A percentile compares a stretch with the other conserved stretches of the same genome.
Conservation (phyloP, 2,113 vertebrate genomes). For the Plecotus auritus region DNA sequence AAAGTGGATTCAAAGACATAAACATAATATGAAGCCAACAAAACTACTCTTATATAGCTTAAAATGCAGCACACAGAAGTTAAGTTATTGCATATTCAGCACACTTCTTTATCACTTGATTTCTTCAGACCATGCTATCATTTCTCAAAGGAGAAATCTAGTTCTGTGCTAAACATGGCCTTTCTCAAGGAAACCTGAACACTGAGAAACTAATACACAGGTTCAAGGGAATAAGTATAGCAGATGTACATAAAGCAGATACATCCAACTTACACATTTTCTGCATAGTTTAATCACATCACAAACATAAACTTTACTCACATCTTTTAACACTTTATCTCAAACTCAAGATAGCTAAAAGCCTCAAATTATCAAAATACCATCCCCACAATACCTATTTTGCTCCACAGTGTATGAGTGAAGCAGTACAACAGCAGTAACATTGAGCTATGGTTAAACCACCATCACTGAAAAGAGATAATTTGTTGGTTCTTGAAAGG, state of each 20-base stretch:
- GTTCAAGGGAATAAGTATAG: not conserved
- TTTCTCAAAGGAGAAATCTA: slow-evolving; percentile 59
- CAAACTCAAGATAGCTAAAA: slow-evolving; percentile 58
- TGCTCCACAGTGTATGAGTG: slow-evolving; percentile 66
- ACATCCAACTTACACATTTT: slow-evolving; percentile 36
- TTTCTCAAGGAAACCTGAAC: slow-evolving; percentile 46
- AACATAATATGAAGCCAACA: slow-evolving; percentile 56
- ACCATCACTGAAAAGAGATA: not conserved
- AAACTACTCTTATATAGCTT: slow-evolving; percentile 14
- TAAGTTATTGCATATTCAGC: slow-evolving; percentile 79
- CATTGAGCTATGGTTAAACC: slow-evolving; percentile 45
- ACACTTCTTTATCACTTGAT: slow-evolving; percentile 71
- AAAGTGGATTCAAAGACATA: slow-evolving; percentile 59
- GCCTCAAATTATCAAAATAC: slow-evolving; percentile 51
- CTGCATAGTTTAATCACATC: slow-evolving; percentile 58
- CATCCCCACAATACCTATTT: slow-evolving; percentile 36
- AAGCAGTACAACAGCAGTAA: slow-evolving; percentile 57
- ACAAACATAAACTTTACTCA: slow-evolving; percentile 17
- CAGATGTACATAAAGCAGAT: slow-evolving; percentile 25
- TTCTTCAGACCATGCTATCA: slow-evolving; percentile 66
- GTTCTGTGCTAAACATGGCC: slow-evolving; percentile 38
- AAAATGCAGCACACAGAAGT: slow-evolving; percentile 70
- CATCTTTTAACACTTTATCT: slow-evolving; percentile 20
- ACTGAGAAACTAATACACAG: slow-evolving; percentile 7
- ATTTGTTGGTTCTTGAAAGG: slow-evolving; percentile 35